Base-by-base conservation (phyloP, 92 coral and sea anemone species). In the Bergia sp. region DNA sequence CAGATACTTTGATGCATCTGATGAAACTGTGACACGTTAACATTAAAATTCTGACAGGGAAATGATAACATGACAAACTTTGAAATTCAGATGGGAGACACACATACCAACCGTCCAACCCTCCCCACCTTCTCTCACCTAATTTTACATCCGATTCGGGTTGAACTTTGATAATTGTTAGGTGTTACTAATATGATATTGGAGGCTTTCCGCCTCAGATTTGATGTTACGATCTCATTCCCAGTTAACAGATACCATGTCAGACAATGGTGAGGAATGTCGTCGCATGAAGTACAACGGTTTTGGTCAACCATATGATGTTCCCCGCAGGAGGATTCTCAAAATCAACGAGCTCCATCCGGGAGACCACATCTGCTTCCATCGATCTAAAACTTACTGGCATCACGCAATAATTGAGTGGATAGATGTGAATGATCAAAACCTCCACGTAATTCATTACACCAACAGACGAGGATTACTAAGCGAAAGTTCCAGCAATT, bases 321-420 rank as follows among this genome's bases (percentile, higher is more conserved):
- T 81, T 5, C 85, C 85, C 21, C 69, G 85, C 37, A 58, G 29
- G 6, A 57, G 38, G 12, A 37, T 81, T 38, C 2, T 16, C 69
- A 0, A 20, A 10, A 29, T 81, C 20, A 0, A n/a, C 15, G 37
- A 80, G 29, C 29, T 80, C 65, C 2, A 7, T 55, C 23, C 49
- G 4, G 85, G 85, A 9, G 85, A 81, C 29, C 85, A 81, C 36
- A 81, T 81, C 42, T 58, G 73, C 42, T 57, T 81, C 37, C 73
- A 81, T 81, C 85, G 73, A 50, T 18, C 21, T 37, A 81, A 55
- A 37, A 81, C 49, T 47, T 81, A 81, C 73, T 81, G 85, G 85
- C 85, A 81, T 16, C 85, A 81, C 29, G 85, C 73, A 38, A 81
- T 81, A 58, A 61, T 57, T 81, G 85, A 55, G 36, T 10, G 85